phyloP scores from a whole-genome alignment of 2,888 invertebrate species.

The Phania funesta region DNA sequence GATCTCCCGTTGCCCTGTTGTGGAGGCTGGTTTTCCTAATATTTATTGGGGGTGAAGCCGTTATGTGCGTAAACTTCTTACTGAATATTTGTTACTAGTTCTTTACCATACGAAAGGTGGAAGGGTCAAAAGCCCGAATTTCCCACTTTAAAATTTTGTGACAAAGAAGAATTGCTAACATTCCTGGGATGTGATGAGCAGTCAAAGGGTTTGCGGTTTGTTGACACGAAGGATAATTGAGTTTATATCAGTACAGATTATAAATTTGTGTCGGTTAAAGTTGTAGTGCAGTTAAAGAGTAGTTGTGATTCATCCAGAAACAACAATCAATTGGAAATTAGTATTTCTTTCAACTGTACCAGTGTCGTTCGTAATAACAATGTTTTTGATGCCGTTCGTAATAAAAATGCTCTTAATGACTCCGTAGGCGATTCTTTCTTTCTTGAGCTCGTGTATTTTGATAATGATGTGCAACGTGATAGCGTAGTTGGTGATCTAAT shows the following conservation, averaged over 20 bases:
- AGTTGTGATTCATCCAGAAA: not conserved
- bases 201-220: constrained; percentile 41
- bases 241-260: too few species aligned
- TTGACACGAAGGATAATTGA: too few species aligned
- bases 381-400: too few species aligned
- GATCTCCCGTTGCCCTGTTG: constrained; percentile 68
- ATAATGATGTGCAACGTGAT: not conserved
- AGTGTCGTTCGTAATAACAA: too few species aligned
- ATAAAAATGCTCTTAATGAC: too few species aligned
- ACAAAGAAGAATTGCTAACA: constrained; percentile 19
- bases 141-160: constrained; percentile 6
- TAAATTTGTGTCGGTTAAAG: not conserved
- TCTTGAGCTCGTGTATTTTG: not conserved
- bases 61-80: constrained; percentile 43
- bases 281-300: not conserved
- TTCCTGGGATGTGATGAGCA: constrained; percentile 67
- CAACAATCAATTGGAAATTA: too few species aligned
- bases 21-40: constrained; percentile 69
- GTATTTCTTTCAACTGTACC: too few species aligned
- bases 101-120: constrained; percentile 40
- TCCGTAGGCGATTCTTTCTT: too few species aligned
- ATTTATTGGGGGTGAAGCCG: constrained; percentile 57
- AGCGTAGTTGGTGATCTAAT: too few species aligned
- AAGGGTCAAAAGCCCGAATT: constrained; percentile 53
- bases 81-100: constrained; percentile 6